Evolutionary conservation across 2,797 vertebrate genomes (phyloP).

Genomic region (Cyclura pinguis): DNA sequence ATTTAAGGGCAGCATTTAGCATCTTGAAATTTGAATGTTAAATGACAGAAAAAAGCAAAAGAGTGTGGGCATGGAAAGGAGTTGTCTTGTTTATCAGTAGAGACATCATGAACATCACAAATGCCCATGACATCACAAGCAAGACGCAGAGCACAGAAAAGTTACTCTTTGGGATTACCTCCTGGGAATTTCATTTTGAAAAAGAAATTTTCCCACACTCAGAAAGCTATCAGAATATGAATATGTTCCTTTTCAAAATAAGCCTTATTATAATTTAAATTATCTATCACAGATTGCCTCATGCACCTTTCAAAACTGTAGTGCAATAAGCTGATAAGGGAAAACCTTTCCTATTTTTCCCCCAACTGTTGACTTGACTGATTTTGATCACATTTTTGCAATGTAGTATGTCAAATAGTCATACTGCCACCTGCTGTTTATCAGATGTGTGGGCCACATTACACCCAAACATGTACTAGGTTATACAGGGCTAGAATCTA

Average conservation of each 20-base stretch:
- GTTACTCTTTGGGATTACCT: too few relatives aligned
- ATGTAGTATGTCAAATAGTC: constrained; percentile 33
- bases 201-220: too few relatives aligned
- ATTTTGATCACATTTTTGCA: not conserved
- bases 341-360: not conserved
- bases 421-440: constrained; percentile 68
- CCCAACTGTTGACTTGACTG: not conserved
- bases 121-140: too few relatives aligned
- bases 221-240: too few relatives aligned
- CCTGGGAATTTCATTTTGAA: too few relatives aligned
- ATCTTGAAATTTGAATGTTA: not conserved
- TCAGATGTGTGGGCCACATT: not conserved
- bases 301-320: not conserved
- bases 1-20: not conserved
- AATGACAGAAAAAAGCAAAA: not conserved
- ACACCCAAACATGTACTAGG: not conserved
- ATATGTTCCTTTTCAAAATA: too few relatives aligned
- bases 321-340: not conserved
- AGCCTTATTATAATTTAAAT: not conserved
- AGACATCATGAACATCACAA: not conserved
- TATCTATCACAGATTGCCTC: not conserved
- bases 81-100: not conserved
- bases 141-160: too few relatives aligned
- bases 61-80: not conserved
- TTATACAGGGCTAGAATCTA: not conserved